Evolutionary conservation across 2,113 vertebrate genomes (phyloP), one percentile per base, ranked within the genome.

Genomic region (Chaetodon auriga): DNA sequence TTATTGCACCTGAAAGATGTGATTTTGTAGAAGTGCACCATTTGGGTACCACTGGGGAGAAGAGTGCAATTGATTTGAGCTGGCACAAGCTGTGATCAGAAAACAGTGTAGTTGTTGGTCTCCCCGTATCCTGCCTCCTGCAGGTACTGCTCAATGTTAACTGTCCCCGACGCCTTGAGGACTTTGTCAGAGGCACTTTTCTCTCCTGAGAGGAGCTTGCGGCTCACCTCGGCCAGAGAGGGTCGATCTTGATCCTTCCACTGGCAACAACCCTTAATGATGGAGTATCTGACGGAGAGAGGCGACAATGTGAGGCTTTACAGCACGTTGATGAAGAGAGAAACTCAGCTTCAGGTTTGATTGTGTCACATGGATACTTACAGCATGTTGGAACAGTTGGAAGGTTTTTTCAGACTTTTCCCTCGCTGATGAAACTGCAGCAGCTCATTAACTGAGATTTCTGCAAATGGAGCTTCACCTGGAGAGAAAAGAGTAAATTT

Each of bases 391-490:
- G 95, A 95, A 84, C 97, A 98, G 86, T 83, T 96, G 10, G 95
- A 82, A 6, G 97, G 97, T 89, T 96, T 96, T 87, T 96, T 97
- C 93, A 99, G 94, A 62, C 90, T 95, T 86, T 97, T 97, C 41
- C 94, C 93, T 89, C 95, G 95, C 87, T 99, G 97, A 72, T 97
- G 96, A 88, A 97, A 93, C 70, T 96, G 95, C 5, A 99, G 91
- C 0, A 99, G 97, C 65, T 96, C 96, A 65, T 82, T 92, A n/a
- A 96, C 92, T 2, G 94, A 88, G 55, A 99, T 92, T 71, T 98
- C 97, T 64, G 97, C 95, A 88, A 97, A 98, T 0, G 98, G 98
- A 65, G 96, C 97, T 71, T 97, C 97, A 82, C 97, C 98, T 99
- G 89, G 54, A 79, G 19, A 72, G 11, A 68, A 61, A 73, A 41